Percentiles rank a stretch among this genome's conserved stretches.
Conservation (phyloP, 2,888 invertebrate genomes). For the Parnassius glacialis region DNA sequence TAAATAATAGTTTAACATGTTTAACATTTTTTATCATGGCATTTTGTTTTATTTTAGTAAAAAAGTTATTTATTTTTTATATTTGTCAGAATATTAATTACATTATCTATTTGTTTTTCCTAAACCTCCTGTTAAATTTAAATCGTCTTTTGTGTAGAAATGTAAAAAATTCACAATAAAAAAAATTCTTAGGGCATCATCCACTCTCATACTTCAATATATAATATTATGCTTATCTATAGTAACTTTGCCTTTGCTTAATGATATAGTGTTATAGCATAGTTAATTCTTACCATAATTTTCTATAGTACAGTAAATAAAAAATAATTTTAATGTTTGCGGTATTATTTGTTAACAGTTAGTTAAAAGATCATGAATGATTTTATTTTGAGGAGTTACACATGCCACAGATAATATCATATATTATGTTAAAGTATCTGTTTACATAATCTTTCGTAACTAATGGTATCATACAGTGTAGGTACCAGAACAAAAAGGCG, state of each 20-base stretch:
- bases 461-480: too few relatives aligned
- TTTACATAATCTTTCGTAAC: too few relatives aligned
- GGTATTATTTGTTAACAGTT: constrained; percentile 9
- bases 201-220: constrained; percentile 9
- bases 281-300: constrained; percentile 8
- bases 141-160: constrained; percentile 5
- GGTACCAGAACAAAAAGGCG: too few relatives aligned
- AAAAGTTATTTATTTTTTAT: constrained; percentile 38
- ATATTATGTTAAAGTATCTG: too few relatives aligned
- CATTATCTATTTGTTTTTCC: neutral
- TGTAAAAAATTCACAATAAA: constrained; percentile 13
- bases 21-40: constrained; percentile 29
- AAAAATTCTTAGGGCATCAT: constrained; percentile 15
- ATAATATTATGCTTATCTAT: neutral
- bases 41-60: constrained; percentile 28
- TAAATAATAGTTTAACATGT: constrained; percentile 35
- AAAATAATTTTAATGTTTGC: constrained; percentile 11
- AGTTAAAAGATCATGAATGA: constrained; percentile 7
- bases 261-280: constrained; percentile 13
- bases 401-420: too few relatives aligned
- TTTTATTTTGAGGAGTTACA: neutral
- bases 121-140: neutral
- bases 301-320: constrained; percentile 8
- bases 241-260: constrained; percentile 14
- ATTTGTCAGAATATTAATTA: constrained; percentile 35